A percentile compares a stretch with the other conserved stretches of the same genome.
Evolutionary conservation across 2,113 vertebrate genomes (phyloP).

Genomic region (Empidonax traillii): DNA sequence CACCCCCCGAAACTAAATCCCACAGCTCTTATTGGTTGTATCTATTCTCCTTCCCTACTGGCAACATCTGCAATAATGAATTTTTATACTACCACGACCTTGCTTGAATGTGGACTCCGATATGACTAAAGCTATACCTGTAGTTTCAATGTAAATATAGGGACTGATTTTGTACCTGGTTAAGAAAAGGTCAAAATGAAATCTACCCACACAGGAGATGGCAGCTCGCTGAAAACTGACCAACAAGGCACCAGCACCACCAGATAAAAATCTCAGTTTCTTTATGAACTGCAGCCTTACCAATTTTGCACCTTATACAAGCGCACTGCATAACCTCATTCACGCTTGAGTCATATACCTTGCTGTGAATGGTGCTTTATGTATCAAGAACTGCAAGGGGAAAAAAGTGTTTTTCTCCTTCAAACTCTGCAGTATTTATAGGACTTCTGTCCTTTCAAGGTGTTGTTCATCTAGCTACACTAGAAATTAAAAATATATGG

Average conservation of each 20-base stretch:
- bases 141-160: not conserved
- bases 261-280: not conserved
- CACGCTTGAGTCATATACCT: not conserved
- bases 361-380: not conserved
- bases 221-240: not conserved
- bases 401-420: rapidly evolving
- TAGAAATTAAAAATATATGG: not conserved
- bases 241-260: not conserved
- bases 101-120: not conserved
- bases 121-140: not conserved
- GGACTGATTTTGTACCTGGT: not conserved
- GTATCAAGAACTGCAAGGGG: not conserved
- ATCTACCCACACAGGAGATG: rapidly evolving
- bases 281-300: not conserved
- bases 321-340: not conserved
- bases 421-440: not conserved
- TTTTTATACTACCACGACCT: not conserved
- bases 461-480: not conserved
- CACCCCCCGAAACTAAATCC: rapidly evolving
- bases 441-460: not conserved
- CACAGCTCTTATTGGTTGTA: not conserved
- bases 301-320: not conserved
- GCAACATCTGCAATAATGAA: not conserved
- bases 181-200: not conserved
- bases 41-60: not conserved